phyloP scores from a whole-genome alignment of 2,888 invertebrate species.

The Pimpla rufipes region DNA sequence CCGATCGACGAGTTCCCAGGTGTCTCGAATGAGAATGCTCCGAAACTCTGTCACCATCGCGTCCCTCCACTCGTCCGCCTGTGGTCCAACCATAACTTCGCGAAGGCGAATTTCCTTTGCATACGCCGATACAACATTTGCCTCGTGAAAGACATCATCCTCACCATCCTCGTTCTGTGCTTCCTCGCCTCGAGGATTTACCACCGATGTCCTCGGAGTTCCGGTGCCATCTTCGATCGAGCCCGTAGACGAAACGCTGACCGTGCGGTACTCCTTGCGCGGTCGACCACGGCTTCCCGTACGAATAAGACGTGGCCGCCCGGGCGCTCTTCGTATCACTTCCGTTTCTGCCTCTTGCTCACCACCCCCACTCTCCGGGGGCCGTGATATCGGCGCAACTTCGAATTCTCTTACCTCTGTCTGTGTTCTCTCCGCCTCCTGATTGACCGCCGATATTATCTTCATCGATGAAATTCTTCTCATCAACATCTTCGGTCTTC shows the following conservation, averaged over 20 bases:
- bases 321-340: slow-evolving; percentile 54
- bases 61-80: slow-evolving; percentile 62
- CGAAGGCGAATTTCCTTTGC: slow-evolving; percentile 39
- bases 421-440: neutral
- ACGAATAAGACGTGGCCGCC: slow-evolving; percentile 54
- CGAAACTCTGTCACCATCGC: slow-evolving; percentile 68
- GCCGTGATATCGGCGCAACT: neutral
- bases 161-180: slow-evolving; percentile 15
- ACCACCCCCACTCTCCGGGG: neutral
- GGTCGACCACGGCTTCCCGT: slow-evolving; percentile 62
- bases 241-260: neutral
- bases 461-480: neutral
- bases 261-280: slow-evolving; percentile 43
- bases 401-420: slow-evolving; percentile 3
- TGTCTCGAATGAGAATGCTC: slow-evolving; percentile 68
- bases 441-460: neutral
- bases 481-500: neutral
- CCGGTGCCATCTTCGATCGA: neutral
- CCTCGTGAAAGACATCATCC: no score
- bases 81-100: slow-evolving; percentile 59
- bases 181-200: neutral
- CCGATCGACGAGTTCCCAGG: slow-evolving; percentile 71
- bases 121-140: slow-evolving; percentile 33
- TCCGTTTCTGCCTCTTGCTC: slow-evolving; percentile 9
- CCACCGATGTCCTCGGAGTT: slow-evolving; percentile 9